Conservation (phyloP, 1,140 invertebrate genomes). For the Drosophila kikkawai region DNA sequence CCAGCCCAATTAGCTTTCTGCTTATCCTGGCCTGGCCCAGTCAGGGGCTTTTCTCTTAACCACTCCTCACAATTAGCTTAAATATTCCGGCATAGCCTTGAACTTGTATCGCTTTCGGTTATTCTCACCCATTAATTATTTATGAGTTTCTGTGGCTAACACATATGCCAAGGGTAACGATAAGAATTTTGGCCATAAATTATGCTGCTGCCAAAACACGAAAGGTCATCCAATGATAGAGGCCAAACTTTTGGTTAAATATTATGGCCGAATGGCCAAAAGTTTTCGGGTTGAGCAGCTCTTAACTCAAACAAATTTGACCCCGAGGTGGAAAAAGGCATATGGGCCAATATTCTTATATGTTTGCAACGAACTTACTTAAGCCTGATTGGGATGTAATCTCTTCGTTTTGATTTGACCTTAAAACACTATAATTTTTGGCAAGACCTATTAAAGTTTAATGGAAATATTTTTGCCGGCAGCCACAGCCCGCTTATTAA, state of each 20-base stretch:
- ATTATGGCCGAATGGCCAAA: slow-evolving; percentile 21
- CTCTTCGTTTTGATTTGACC: background rate
- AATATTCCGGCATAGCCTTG: slow-evolving; percentile 27
- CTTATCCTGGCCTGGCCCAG: slow-evolving; percentile 2
- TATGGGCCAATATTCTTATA: background rate
- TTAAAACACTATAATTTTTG: background rate
- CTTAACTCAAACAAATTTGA: slow-evolving; percentile 9
- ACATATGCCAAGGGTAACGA: slow-evolving; percentile 48
- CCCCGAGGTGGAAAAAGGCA: slow-evolving; percentile 10
- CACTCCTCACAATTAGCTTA: slow-evolving; percentile 16
- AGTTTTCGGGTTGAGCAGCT: slow-evolving; percentile 23
- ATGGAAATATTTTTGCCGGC: background rate
- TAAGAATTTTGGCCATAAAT: slow-evolving; percentile 53
- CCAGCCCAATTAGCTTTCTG: slow-evolving; percentile 10
- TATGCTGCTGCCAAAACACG: slow-evolving; percentile 53
- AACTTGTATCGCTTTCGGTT: slow-evolving; percentile 38
- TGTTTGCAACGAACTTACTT: background rate
- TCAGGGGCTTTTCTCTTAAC: background rate
- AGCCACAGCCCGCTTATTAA: background rate
- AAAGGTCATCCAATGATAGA: slow-evolving; percentile 52
- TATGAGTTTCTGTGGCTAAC: slow-evolving; percentile 44
- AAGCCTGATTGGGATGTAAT: background rate
- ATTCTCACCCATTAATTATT: slow-evolving; percentile 54
- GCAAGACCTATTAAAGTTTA: slow-evolving; percentile 1
- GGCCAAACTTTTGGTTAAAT: slow-evolving; percentile 55